Conservation (phyloP, 2,888 invertebrate species). For the Eupeodes luniger region DNA sequence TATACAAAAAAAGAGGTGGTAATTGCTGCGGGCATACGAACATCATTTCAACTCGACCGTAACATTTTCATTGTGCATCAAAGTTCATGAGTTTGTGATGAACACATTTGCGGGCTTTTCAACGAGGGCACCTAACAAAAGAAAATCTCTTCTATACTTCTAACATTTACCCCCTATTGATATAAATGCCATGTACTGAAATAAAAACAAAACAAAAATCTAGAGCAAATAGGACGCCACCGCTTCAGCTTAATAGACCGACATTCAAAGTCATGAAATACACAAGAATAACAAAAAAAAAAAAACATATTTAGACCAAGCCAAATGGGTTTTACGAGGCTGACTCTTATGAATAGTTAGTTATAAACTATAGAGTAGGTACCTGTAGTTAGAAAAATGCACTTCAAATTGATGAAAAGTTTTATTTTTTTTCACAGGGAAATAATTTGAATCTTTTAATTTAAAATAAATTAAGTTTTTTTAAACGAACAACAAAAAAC, state of each 20-base stretch:
- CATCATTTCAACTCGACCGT: constrained; percentile 26
- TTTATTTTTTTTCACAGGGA: not conserved
- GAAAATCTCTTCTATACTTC: constrained; percentile 17
- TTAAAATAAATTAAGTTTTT: constrained; percentile 13
- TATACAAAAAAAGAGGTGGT: constrained; percentile 13
- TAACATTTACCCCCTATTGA: constrained; percentile 35
- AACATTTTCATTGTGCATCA: constrained; percentile 43
- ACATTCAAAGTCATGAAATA: constrained; percentile 31
- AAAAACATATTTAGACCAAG: constrained; percentile 35
- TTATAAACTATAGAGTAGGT: not conserved
- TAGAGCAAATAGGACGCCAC: constrained; percentile 29
- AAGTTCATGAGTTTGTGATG: constrained; percentile 36
- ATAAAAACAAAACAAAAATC: constrained; percentile 2
- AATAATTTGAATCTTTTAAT: constrained; percentile 7
- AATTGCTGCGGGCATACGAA: constrained; percentile 13
- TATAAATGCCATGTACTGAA: constrained; percentile 8
- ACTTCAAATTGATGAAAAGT: constrained; percentile 48
- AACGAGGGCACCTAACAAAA: constrained; percentile 5
- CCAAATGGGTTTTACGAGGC: constrained; percentile 24
- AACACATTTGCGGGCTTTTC: constrained; percentile 33
- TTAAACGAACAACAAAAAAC: not conserved
- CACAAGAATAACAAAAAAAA: not conserved
- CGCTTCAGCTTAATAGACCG: constrained; percentile 37
- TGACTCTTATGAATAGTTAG: constrained; percentile 32
- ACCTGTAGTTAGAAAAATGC: not conserved